These are phyloP conservation scores for Rhagonycha fulva DNA, from an alignment of 2,888 invertebrate species.

Conservation along the genomic window DNA sequence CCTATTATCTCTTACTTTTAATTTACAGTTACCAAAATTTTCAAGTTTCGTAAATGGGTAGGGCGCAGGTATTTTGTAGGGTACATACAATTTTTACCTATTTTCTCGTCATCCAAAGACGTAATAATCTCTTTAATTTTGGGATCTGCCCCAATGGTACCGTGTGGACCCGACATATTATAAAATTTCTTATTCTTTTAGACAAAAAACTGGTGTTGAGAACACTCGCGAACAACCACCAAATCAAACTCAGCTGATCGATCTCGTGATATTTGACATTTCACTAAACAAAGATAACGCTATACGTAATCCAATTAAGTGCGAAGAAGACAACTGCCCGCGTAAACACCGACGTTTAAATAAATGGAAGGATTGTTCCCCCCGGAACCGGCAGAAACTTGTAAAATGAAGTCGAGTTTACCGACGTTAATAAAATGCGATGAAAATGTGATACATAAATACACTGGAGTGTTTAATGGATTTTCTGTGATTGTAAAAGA, in stretches of 20 bases:
- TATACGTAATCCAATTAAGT: not conserved
- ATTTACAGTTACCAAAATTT: not conserved
- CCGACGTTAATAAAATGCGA: constrained; percentile 53
- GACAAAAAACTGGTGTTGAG: not conserved
- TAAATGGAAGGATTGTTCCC: not conserved
- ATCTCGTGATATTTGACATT: constrained; percentile 37
- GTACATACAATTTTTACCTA: constrained; percentile 68
- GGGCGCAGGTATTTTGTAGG: constrained; percentile 12
- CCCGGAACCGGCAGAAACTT: not conserved
- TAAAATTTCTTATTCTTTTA: not conserved
- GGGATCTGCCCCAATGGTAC: constrained; percentile 47
- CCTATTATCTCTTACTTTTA: not conserved
- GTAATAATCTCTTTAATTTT: constrained; percentile 75
- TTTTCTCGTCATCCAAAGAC: constrained; percentile 81
- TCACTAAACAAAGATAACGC: constrained; percentile 8
- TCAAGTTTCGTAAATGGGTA: constrained; percentile 20
- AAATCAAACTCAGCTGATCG: constrained; percentile 20
- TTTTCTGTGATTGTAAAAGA: constrained; percentile 67
- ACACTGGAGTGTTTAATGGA: constrained; percentile 69
- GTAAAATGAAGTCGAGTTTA: constrained; percentile 35
- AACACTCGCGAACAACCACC: not conserved
- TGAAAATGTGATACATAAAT: constrained; percentile 58
- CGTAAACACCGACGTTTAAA: not conserved
- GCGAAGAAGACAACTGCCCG: not conserved
- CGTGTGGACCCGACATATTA: constrained; percentile 38